Base-by-base conservation (phyloP, 1,140 invertebrate species). In the Littorina saxatilis region DNA sequence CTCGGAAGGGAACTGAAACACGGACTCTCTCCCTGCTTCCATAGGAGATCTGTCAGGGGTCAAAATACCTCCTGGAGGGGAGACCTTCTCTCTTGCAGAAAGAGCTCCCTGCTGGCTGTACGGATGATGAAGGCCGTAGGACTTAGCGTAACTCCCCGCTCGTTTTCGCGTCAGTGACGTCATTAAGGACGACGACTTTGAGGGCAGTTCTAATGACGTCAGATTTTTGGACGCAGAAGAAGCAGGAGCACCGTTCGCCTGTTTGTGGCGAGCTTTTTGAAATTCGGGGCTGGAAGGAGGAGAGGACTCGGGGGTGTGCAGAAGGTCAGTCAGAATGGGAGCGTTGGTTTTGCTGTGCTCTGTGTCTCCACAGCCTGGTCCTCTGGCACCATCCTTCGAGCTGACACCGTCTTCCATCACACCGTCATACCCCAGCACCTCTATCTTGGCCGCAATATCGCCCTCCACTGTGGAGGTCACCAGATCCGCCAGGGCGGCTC, bases 271-370 rank as follows among this genome's bases (percentile, higher is more conserved):
- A 52, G 15, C 55, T 47, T 78, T 78, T 58, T 78, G 76, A 11
- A 58, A 58, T 20, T 75, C 76, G 11, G 86, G 86, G 63, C 80
- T 85, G 73, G 83, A 85, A 2, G 80, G 75, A 7, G 86, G 86
- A 15, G 86, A 86, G n/a, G 85, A 82, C 39, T 87, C 86, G 1
- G 86, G 86, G 17, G 86, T 87, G 80, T 85, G 82, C 37, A 85
- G 81, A 13, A 87, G 79, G 50, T 80, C 83, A 27, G 82, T 82
- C 43, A 83, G 50, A 63, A 83, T 75, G 1, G 82, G 78, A 39
- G 35, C 11, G 15, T 29, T 35, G 2, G 35, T 39, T 2, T 5
- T 5, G 1, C 2, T 23, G 35, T 9, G 23, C 32, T 17, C 32
- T 15, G 32, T 5, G 2, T 32, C 13, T 13, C 9, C 35, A 32